A percentile compares a stretch with the other conserved stretches of the same genome.
phyloP scores from a whole-genome alignment of 2,113 vertebrate species.

The Meriones unguiculatus region DNA sequence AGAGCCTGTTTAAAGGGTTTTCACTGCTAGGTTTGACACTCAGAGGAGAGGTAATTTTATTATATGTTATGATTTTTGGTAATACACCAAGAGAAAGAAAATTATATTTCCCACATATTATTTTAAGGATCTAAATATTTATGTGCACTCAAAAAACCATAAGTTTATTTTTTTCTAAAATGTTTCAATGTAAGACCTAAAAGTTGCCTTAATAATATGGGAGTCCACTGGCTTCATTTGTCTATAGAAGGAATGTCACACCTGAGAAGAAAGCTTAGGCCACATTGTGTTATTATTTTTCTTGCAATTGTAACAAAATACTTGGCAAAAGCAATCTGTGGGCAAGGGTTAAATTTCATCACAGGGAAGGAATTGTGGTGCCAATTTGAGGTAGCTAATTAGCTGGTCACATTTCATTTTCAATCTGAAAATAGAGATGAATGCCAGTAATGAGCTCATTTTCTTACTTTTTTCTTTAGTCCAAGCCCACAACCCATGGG shows the following conservation, averaged over 20 bases:
- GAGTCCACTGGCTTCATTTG: neutral
- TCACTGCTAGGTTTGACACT: neutral
- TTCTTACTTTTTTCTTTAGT: too few species aligned
- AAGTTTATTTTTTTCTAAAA: neutral
- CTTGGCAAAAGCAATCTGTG: neutral
- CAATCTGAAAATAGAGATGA: neutral
- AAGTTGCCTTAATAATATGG: neutral
- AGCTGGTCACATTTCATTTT: neutral
- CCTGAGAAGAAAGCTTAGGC: neutral
- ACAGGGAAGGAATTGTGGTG: too few species aligned
- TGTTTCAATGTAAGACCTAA: neutral
- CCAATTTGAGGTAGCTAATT: neutral
- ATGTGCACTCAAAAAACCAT: neutral
- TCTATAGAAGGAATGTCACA: neutral
- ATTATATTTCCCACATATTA: slow-evolving; percentile 9
- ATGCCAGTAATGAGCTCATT: neutral
- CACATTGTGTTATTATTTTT: neutral
- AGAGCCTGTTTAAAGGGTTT: slow-evolving; percentile 25
- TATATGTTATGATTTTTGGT: neutral
- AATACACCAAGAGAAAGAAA: neutral
- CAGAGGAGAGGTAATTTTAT: neutral
- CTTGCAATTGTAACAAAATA: neutral
- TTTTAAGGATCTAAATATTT: slow-evolving; percentile 28
- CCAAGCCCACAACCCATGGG: neutral
- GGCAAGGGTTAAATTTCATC: neutral